Conservation (phyloP, 1,140 invertebrate species). For the Hydropsyche tenuis region DNA sequence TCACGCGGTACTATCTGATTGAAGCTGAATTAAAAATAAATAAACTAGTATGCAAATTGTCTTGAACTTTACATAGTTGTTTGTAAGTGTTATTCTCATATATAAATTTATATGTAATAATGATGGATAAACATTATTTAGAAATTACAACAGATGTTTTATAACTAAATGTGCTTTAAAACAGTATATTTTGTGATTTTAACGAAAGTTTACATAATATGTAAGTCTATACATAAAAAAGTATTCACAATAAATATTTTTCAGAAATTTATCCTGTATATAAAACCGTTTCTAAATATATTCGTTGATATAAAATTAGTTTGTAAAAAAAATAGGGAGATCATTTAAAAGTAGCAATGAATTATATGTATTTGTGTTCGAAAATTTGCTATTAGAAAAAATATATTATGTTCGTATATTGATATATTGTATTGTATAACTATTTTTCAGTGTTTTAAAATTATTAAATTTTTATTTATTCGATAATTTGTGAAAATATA, state of each 20-base stretch:
- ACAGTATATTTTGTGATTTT: too few relatives aligned
- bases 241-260: too few relatives aligned
- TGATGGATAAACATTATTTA: not conserved
- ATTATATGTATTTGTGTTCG: not conserved
- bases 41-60: too few relatives aligned
- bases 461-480: not conserved
- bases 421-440: not conserved
- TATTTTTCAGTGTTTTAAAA: too few relatives aligned
- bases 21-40: too few relatives aligned
- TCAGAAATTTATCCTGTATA: not conserved
- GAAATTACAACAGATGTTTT: too few relatives aligned
- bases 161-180: too few relatives aligned
- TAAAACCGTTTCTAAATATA: not conserved
- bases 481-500: slow-evolving; percentile 27
- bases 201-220: too few relatives aligned
- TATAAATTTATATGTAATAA: not conserved
- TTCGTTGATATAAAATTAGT: not conserved
- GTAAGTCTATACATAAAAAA: too few relatives aligned
- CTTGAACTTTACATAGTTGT: too few relatives aligned
- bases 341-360: not conserved
- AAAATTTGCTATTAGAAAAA: slow-evolving; percentile 15
- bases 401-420: slow-evolving; percentile 12
- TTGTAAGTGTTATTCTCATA: not conserved
- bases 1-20: too few relatives aligned
- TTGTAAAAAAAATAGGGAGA: not conserved